Evolutionary conservation across 2,888 invertebrate genomes (phyloP).

Genomic region (Gymnosoma rotundatum): DNA sequence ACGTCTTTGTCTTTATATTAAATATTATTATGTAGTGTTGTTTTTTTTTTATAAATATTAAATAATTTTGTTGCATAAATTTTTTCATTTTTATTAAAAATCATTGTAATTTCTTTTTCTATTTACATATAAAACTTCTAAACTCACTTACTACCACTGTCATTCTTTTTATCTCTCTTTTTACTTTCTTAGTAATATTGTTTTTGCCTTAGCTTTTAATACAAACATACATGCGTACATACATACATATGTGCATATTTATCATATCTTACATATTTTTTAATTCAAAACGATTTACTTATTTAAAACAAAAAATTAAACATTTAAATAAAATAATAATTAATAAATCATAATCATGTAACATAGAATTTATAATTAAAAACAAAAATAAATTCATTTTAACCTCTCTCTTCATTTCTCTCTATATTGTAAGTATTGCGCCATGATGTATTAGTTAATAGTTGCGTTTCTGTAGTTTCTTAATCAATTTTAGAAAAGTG

Average conservation of each 20-base stretch:
- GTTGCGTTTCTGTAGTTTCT: no score
- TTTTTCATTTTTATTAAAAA: constrained; percentile 52
- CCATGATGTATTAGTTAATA: no score
- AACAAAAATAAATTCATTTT: constrained; percentile 31
- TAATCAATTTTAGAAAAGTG: no score
- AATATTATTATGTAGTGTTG: constrained; percentile 45
- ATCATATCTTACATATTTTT: constrained; percentile 42
- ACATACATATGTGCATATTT: constrained; percentile 55
- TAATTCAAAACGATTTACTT: constrained; percentile 61
- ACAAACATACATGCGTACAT: constrained; percentile 15
- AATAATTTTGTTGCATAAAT: constrained; percentile 37
- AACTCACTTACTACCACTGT: neutral
- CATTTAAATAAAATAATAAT: constrained; percentile 61
- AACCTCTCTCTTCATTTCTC: constrained; percentile 16
- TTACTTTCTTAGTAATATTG: constrained; percentile 58
- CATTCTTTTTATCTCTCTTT: constrained; percentile 1
- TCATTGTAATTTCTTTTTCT: constrained; percentile 30
- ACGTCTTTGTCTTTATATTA: constrained; percentile 63
- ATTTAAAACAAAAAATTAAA: constrained; percentile 31
- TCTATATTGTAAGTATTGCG: constrained; percentile 12
- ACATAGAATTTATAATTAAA: constrained; percentile 60
- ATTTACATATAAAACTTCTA: constrained; percentile 4
- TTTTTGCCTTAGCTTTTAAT: constrained; percentile 66
- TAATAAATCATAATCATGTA: constrained; percentile 69
- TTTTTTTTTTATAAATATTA: constrained; percentile 43